These are phyloP conservation scores for Coecobrya sp. DNA, from an alignment of 2,888 invertebrate genomes.

Conservation along the genomic window DNA sequence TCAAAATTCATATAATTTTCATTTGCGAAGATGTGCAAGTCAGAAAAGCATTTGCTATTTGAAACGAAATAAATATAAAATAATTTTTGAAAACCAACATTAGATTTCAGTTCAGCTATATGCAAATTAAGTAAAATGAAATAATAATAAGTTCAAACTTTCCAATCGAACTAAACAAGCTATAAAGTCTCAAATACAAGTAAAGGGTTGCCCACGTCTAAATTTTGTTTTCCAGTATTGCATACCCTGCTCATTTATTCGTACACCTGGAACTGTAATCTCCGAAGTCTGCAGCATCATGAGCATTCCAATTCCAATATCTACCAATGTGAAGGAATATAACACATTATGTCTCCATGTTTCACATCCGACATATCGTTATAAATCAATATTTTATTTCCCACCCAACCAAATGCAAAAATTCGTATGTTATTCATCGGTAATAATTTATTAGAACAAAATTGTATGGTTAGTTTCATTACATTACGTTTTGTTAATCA, in stretches of 20 bases:
- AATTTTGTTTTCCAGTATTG: constrained; percentile 67
- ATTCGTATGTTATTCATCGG: background rate
- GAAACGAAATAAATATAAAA: constrained; percentile 83
- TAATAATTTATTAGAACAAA: constrained; percentile 17
- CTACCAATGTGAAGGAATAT: constrained; percentile 80
- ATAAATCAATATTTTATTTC: background rate
- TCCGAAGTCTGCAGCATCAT: constrained; percentile 86
- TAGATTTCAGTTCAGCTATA: constrained; percentile 55
- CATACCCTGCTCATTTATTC: constrained; percentile 85
- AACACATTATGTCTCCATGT: constrained; percentile 48
- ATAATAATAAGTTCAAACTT: constrained; percentile 66
- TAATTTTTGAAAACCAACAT: constrained; percentile 83
- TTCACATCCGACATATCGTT: constrained; percentile 8
- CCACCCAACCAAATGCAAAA: constrained; percentile 37
- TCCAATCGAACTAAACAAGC: constrained; percentile 69
- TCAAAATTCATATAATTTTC: constrained; percentile 11
- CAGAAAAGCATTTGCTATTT: constrained; percentile 80
- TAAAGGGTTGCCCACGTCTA: constrained; percentile 77
- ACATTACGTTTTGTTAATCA: constrained; percentile 42
- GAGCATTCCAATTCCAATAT: constrained; percentile 86
- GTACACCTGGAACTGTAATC: constrained; percentile 84
- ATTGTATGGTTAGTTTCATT: constrained; percentile 6
- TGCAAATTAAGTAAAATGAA: constrained; percentile 85
- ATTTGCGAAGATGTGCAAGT: constrained; percentile 28
- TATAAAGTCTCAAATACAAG: constrained; percentile 60